Conservation (phyloP, 2,113 vertebrate species). For the Oxyruncus cristatus region DNA sequence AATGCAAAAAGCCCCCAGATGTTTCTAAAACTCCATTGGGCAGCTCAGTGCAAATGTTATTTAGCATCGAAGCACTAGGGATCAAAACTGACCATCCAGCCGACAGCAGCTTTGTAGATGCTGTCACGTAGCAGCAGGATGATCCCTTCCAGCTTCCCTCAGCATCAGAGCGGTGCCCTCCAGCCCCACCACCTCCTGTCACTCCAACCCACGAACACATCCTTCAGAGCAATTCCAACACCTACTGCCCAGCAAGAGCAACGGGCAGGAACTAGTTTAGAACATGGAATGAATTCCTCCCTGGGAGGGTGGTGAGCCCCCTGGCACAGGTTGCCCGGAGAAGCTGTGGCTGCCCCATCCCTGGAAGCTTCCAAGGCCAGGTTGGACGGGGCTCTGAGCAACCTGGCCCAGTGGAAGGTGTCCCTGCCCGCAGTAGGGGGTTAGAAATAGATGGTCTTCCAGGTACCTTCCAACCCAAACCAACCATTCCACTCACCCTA, state of each 20-base stretch:
- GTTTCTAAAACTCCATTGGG: neutral
- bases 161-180: neutral
- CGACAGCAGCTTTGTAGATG: neutral
- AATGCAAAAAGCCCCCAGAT: slow-evolving; percentile 13
- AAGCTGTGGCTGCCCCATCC: neutral
- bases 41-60: neutral
- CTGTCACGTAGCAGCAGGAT: neutral
- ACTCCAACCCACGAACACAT: neutral
- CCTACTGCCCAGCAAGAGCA: neutral
- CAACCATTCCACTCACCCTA: neutral
- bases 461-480: neutral
- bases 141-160: neutral
- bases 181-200: neutral
- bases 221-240: neutral
- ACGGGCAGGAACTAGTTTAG: neutral
- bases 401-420: rapidly evolving
- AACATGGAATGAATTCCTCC: neutral
- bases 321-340: neutral
- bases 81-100: neutral
- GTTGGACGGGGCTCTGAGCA: rapidly evolving
- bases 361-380: neutral
- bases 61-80: neutral
- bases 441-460: neutral
- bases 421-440: neutral
- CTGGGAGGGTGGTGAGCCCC: neutral